Evolutionary conservation across 2,113 vertebrate species (phyloP).

Genomic region (Sphyrna mokarran): DNA sequence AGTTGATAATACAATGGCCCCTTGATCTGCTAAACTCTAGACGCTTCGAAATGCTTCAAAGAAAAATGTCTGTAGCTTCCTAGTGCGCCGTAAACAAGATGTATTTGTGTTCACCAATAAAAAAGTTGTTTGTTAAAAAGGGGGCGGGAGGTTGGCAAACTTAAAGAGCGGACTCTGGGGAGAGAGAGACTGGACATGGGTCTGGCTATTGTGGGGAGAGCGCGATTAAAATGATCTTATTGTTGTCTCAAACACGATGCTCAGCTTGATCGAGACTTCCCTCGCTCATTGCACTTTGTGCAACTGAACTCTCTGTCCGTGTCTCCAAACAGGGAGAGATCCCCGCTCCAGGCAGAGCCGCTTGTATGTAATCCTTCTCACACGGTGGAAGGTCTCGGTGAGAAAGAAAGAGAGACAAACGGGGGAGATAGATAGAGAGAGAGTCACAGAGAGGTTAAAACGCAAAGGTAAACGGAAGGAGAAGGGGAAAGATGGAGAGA

Average conservation of each 20-base stretch:
- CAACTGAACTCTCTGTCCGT: conserved; percentile 59
- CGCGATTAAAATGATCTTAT: conserved; percentile 46
- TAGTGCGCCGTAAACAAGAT: background rate
- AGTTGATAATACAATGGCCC: background rate
- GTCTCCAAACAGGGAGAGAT: conserved; percentile 51
- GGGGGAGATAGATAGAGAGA: background rate
- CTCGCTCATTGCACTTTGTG: conserved; percentile 63
- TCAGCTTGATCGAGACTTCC: conserved; percentile 59
- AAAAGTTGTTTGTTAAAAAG: background rate
- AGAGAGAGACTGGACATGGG: background rate
- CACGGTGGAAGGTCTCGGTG: too few species aligned
- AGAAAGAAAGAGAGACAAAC: background rate
- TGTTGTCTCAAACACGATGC: conserved; percentile 57
- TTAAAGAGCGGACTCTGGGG: background rate
- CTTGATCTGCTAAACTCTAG: background rate
- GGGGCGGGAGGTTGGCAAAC: background rate
- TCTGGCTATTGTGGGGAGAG: conserved; percentile 29
- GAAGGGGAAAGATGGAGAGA: background rate
- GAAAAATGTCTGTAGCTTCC: background rate
- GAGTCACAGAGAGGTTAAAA: background rate
- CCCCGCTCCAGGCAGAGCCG: conserved; percentile 40
- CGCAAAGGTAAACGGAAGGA: background rate
- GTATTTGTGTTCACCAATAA: background rate
- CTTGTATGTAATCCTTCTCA: background rate
- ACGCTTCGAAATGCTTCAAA: background rate